Base-by-base conservation (phyloP, 2,888 invertebrate species). In the Brenthis ino region DNA sequence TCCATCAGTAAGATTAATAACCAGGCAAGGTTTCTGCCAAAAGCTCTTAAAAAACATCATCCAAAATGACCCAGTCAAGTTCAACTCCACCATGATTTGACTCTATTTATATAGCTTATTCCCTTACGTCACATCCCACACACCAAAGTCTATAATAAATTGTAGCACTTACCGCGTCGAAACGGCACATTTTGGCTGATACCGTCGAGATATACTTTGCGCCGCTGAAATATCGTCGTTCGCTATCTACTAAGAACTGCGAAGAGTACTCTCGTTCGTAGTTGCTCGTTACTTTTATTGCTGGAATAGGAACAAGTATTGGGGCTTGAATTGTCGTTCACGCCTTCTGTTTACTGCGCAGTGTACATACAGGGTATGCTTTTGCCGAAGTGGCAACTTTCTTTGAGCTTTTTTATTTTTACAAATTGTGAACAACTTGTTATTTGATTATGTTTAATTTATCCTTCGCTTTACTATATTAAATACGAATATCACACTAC, bases 141-240 rank as follows among this genome's bases (percentile, higher is more conserved):
- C 70, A 79, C 78, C 80, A 82, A 85, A 82, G 85, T 86, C 83
- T 86, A 82, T 82, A 84, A 58, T 85, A 90, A 91, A 91, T 91
- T 89, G 88, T 85, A 85, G 88, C 84, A 85, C 85, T 88, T 86
- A 82, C 85, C 82, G 82, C 86, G 82, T 84, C 82, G 81, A 86
- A 89, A 91, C 87, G 88, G 89, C 91, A 89, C 91, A 90, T 91
- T 91, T 88, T 82, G 86, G 85, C 82, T 83, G 88, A 86, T 86
- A 85, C 81, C 80, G 81, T 76, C 83, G 80, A 80, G 83, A 85
- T 86, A 86, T 89, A 85, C 85, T 88, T 86, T 85, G 85, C 80
- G 82, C 77, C 77, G 74, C 85, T 88, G 85, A 90, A 86, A 87
- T 88, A 90, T 87, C 80, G 82, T 71, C 70, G 76, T 80, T 77